Evolutionary conservation across 2,797 vertebrate genomes (phyloP), one percentile per base, ranked within the genome.

Genomic region (Microctenopoma stevenorrisi): DNA sequence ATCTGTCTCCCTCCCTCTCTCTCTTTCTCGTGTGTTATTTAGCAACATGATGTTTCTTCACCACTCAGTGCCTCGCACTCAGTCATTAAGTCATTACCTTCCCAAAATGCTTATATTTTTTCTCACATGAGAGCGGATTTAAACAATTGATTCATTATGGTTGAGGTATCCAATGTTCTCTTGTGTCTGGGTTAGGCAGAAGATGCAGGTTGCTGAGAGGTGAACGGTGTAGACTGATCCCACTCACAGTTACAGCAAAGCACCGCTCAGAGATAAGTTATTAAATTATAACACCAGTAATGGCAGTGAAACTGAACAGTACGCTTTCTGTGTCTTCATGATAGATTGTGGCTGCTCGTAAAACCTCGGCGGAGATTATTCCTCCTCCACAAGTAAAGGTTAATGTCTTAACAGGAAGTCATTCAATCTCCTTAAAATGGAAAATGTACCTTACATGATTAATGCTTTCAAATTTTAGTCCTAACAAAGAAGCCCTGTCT

Each of bases 271-370:
- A 67, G 33, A 43, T 63, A 40, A 57, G 40, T 51, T 47, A 7
- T 58, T 57, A 16, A 4, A 7, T 48, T 26, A 68, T 66, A 50
- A n/a, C 28, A 12, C 44, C 35, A 62, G 74, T 68, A 64, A 64
- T 0, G 12, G 42, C 40, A n/a, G n/a, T 40, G 35, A 74, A 69
- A 59, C n/a, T 43, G 56, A 76, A 65, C 68, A 66, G 68, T 72
- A 79, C 63, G 35, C 30, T 47, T 67, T 67, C 35, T 57, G 51
- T 55, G 59, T 44, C 33, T 68, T 16, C 11, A 13, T 62, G 64
- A 83, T 62, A 64, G 62, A 84, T 79, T 25, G 38, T 62, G 56
- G 48, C 57, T 75, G 25, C 14, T 81, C 42, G 61, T 53, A 65
- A 76, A 68, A 56, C 50, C 15, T 13, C 50, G 0, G 0, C 4